phyloP scores from a whole-genome alignment of 2,888 invertebrate genomes.

The Drosophila villosipedis region DNA sequence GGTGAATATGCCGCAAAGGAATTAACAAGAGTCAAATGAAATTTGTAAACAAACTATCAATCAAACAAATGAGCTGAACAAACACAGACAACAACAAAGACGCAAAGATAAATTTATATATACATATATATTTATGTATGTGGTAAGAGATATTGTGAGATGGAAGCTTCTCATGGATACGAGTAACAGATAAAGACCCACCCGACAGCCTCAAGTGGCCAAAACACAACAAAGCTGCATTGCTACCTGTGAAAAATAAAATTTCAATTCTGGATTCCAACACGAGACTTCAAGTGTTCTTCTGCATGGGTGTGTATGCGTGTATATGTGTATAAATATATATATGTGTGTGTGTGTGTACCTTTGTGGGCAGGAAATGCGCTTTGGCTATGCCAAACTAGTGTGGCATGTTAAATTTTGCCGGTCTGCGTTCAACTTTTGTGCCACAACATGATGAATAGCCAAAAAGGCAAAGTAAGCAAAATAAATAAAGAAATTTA shows the following conservation, averaged over 20 bases:
- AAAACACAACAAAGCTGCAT: slow-evolving; percentile 33
- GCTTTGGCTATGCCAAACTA: slow-evolving; percentile 59
- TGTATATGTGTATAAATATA: not conserved
- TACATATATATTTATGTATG: not conserved
- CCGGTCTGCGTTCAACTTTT: slow-evolving; percentile 37
- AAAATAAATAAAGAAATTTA: slow-evolving; percentile 47
- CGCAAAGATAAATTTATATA: slow-evolving; percentile 5
- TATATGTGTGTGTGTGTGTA: slow-evolving; percentile 8
- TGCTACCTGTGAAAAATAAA: slow-evolving; percentile 53
- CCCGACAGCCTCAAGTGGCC: slow-evolving; percentile 57
- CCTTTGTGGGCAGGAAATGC: slow-evolving; percentile 66
- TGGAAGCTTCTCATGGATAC: slow-evolving; percentile 38
- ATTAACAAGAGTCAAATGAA: slow-evolving; percentile 58
- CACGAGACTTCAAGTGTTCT: slow-evolving; percentile 11
- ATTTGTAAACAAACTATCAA: slow-evolving; percentile 81
- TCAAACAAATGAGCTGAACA: slow-evolving; percentile 64
- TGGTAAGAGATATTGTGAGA: slow-evolving; percentile 16
- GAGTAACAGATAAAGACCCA: slow-evolving; percentile 33
- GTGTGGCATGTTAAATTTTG: slow-evolving; percentile 47
- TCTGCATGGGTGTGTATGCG: not conserved
- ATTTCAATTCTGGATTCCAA: slow-evolving; percentile 14
- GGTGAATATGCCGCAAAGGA: slow-evolving; percentile 53
- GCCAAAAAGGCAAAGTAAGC: slow-evolving; percentile 22
- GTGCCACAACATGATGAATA: slow-evolving; percentile 52
- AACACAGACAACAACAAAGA: slow-evolving; percentile 39